Conservation (phyloP, 2,797 vertebrate species). For the Fistularia commersonii region DNA sequence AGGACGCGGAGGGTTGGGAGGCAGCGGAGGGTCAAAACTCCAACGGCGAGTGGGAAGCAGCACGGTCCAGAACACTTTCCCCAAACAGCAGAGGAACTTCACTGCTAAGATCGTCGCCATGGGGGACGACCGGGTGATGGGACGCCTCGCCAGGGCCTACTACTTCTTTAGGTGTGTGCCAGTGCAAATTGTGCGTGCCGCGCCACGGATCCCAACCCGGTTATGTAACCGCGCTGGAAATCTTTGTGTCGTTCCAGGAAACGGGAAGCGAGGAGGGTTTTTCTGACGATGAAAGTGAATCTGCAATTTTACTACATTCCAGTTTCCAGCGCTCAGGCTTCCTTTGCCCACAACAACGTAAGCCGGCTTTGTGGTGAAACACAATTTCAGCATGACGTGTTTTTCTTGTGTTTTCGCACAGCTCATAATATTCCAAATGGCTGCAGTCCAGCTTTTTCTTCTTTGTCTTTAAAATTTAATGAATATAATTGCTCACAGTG, state of each 20-base stretch:
- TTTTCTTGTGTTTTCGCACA: slow-evolving; percentile 2
- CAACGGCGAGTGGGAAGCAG: slow-evolving; percentile 69
- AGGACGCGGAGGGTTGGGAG: slow-evolving; percentile 58
- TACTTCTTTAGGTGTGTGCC: slow-evolving; percentile 80
- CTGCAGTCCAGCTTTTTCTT: too few relatives aligned
- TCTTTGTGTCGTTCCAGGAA: slow-evolving; percentile 73
- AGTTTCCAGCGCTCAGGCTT: slow-evolving; percentile 46
- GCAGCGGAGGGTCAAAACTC: slow-evolving; percentile 44
- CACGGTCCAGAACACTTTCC: slow-evolving; percentile 38
- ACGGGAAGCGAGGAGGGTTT: slow-evolving; percentile 83
- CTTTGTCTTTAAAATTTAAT: too few relatives aligned
- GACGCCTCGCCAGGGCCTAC: slow-evolving; percentile 86
- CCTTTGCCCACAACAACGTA: slow-evolving; percentile 56
- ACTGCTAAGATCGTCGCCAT: slow-evolving; percentile 86
- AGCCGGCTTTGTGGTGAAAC: slow-evolving; percentile 22
- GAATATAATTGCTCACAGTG: too few relatives aligned
- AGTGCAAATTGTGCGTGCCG: background rate
- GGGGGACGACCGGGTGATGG: slow-evolving; percentile 87
- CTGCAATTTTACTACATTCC: slow-evolving; percentile 94
- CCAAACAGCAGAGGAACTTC: slow-evolving; percentile 74
- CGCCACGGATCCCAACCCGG: background rate
- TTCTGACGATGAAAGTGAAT: slow-evolving; percentile 84
- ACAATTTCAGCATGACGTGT: background rate
- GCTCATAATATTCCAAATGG: background rate
- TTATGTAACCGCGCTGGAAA: too few relatives aligned